A percentile compares a stretch with the other conserved stretches of the same genome.
phyloP scores from a whole-genome alignment of 2,888 invertebrate species.

The Dinocampus coccinellae region DNA sequence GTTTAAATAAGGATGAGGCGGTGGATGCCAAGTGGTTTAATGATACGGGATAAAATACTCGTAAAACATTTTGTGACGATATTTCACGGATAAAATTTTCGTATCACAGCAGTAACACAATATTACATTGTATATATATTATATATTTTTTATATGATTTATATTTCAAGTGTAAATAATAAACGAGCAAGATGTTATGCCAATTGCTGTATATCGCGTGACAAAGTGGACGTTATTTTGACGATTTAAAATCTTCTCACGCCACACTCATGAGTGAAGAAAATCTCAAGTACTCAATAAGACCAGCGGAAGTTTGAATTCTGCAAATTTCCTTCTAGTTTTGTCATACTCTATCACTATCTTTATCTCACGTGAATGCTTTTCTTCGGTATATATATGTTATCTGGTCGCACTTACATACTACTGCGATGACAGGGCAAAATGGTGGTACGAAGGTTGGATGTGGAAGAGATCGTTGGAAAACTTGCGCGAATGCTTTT shows the following conservation, averaged over 20 bases:
- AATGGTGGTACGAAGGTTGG: slow-evolving; percentile 2
- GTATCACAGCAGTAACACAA: no score
- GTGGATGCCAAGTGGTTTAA: neutral
- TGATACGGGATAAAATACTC: neutral
- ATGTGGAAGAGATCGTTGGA: slow-evolving; percentile 7
- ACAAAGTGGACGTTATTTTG: neutral
- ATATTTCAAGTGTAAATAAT: no score
- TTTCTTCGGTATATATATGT: neutral
- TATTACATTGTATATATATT: no score
- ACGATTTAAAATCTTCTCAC: slow-evolving; percentile 6
- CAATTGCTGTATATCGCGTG: neutral
- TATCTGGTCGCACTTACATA: neutral
- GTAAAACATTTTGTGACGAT: neutral
- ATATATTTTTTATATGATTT: no score
- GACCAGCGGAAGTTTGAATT: neutral
- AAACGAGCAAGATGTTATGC: neutral
- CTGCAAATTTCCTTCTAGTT: neutral
- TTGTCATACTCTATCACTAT: neutral
- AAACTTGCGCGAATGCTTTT: slow-evolving; percentile 22
- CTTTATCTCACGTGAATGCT: neutral
- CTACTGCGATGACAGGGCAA: slow-evolving; percentile 7
- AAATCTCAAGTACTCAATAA: neutral
- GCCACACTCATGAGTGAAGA: neutral
- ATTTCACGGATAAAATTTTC: neutral
- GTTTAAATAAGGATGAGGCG: neutral